Evolutionary conservation across 2,113 vertebrate species (phyloP).

Genomic region (Euleptes europaea): DNA sequence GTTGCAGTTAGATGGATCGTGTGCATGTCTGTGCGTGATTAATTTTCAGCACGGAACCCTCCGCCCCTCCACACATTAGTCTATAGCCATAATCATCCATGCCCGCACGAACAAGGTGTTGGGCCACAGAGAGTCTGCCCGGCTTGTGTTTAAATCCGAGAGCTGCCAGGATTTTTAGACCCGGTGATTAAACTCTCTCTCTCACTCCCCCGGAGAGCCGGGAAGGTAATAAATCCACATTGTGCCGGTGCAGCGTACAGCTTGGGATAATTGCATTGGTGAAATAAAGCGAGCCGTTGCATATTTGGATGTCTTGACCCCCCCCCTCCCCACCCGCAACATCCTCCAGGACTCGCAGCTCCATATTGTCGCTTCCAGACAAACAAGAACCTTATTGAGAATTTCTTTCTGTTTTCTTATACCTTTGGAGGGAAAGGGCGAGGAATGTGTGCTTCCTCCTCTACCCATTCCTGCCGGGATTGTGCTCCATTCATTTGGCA

Average conservation of each 20-base stretch:
- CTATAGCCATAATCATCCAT: neutral
- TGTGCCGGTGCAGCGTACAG: neutral
- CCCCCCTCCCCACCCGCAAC: no score
- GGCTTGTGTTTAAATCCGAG: neutral
- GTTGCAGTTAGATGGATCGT: neutral
- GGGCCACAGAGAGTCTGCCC: neutral
- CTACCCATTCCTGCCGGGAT: neutral
- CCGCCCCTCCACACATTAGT: neutral
- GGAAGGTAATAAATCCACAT: slow-evolving; percentile 10
- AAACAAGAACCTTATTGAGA: neutral
- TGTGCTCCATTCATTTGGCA: no score
- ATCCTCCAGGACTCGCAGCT: neutral
- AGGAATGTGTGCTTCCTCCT: neutral
- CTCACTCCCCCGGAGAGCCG: neutral
- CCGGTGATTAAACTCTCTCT: slow-evolving; percentile 1
- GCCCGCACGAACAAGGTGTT: neutral
- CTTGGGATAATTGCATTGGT: slow-evolving; percentile 15
- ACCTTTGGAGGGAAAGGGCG: neutral
- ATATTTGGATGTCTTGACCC: neutral
- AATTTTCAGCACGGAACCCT: neutral
- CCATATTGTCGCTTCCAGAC: neutral
- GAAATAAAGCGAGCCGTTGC: slow-evolving; percentile 3
- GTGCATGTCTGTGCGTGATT: neutral
- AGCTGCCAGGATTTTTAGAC: neutral
- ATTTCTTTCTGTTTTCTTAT: neutral